phyloP scores from a whole-genome alignment of 2,797 vertebrate species.

The Danio kyathit region DNA sequence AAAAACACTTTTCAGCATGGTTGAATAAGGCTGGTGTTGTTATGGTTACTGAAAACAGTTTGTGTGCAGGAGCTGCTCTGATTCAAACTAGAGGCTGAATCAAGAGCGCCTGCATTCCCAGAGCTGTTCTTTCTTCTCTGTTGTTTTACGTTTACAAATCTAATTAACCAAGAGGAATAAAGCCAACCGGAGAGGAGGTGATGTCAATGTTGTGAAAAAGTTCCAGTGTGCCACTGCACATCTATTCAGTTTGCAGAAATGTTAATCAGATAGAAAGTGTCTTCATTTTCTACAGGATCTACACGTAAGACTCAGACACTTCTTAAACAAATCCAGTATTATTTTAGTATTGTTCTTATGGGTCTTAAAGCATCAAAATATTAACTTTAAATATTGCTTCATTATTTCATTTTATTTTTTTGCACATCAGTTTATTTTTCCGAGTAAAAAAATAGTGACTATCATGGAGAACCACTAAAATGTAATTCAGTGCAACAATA shows the following conservation, averaged over 20 bases:
- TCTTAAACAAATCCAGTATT: not conserved
- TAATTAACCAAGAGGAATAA: constrained; percentile 37
- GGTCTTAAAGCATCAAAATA: too few relatives aligned
- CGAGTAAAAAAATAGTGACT: too few relatives aligned
- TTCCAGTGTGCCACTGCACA: not conserved
- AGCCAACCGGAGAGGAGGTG: constrained; percentile 10
- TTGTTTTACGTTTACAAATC: constrained; percentile 19
- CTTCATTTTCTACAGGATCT: not conserved
- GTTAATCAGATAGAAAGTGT: not conserved
- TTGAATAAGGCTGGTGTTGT: constrained; percentile 54
- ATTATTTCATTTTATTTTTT: not conserved
- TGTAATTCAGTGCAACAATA: too few relatives aligned
- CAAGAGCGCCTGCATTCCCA: constrained; percentile 58
- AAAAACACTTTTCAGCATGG: constrained; percentile 40
- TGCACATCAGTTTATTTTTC: too few relatives aligned
- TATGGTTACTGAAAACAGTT: constrained; percentile 68
- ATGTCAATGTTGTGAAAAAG: constrained; percentile 29
- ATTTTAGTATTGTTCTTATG: not conserved
- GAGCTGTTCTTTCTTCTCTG: constrained; percentile 20
- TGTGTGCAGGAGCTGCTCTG: constrained; percentile 66
- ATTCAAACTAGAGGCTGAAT: constrained; percentile 51
- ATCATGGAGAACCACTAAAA: too few relatives aligned
- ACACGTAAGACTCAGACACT: not conserved
- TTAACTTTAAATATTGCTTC: not conserved
- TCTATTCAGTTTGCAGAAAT: not conserved